These are phyloP conservation scores for Electrophaes corylata DNA, from an alignment of 2,888 invertebrate species.

Conservation along the genomic window DNA sequence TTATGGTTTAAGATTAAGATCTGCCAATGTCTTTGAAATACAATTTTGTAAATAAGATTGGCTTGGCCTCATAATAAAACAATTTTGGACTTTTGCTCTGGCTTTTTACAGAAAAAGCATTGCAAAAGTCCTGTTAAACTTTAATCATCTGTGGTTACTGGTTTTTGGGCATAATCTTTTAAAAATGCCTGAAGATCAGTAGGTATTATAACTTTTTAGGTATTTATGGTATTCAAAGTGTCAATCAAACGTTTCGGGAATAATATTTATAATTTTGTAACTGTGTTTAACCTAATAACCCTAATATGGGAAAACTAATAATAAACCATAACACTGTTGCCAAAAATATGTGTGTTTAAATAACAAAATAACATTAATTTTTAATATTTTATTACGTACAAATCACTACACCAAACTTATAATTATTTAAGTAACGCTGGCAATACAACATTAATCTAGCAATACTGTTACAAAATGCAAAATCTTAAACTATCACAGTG, in stretches of 20 bases:
- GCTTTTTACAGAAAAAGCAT: constrained; percentile 44
- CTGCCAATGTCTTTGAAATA: background rate
- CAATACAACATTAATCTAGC: constrained; percentile 62
- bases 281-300: constrained; percentile 60
- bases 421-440: constrained; percentile 58
- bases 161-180: constrained; percentile 36
- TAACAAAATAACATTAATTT: constrained; percentile 65
- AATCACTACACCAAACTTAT: constrained; percentile 57
- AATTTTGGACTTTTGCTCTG: constrained; percentile 38
- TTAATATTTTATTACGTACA: constrained; percentile 63
- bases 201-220: constrained; percentile 39
- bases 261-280: constrained; percentile 37
- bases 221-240: constrained; percentile 75
- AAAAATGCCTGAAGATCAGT: constrained; percentile 39
- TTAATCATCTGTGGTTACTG: constrained; percentile 23
- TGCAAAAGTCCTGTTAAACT: constrained; percentile 38
- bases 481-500: constrained; percentile 68
- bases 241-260: constrained; percentile 74
- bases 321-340: constrained; percentile 39
- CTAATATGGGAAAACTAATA: constrained; percentile 58
- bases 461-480: constrained; percentile 62
- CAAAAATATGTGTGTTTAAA: constrained; percentile 50
- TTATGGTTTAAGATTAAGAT: background rate
- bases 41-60: background rate
- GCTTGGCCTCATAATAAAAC: constrained; percentile 16